phyloP scores from a whole-genome alignment of 1,140 invertebrate genomes.

The Drosophila insularis region DNA sequence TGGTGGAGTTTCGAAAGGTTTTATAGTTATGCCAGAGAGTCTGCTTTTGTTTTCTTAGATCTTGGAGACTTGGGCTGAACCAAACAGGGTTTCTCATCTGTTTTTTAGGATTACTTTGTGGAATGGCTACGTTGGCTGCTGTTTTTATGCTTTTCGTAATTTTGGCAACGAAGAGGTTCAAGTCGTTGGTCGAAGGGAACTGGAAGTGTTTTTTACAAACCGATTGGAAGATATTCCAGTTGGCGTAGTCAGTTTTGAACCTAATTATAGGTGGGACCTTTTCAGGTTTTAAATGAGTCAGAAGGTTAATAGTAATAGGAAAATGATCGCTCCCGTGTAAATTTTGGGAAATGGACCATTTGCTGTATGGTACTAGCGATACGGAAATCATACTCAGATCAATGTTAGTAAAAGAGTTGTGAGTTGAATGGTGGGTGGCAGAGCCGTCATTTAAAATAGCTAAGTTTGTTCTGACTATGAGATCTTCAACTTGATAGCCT shows the following conservation, averaged over 20 bases:
- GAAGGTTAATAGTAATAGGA: constrained; percentile 9
- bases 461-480: too few relatives aligned
- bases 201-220: background rate
- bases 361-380: too few relatives aligned
- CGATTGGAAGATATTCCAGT: constrained; percentile 8
- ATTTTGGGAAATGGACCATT: too few relatives aligned
- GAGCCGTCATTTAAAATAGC: too few relatives aligned
- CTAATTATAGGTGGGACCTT: background rate
- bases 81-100: constrained; percentile 3
- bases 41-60: constrained; percentile 6
- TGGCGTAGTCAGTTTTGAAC: constrained; percentile 3
- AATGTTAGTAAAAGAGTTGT: too few relatives aligned
- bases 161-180: constrained; percentile 24
- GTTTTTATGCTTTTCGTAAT: constrained; percentile 26
- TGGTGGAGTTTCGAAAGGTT: background rate
- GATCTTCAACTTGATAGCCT: too few relatives aligned
- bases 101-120: background rate
- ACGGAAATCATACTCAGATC: too few relatives aligned
- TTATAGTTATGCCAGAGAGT: constrained; percentile 2
- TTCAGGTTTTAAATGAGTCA: constrained; percentile 1
- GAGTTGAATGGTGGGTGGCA: too few relatives aligned
- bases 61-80: background rate
- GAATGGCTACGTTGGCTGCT: background rate
- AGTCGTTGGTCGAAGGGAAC: constrained; percentile 14
- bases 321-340: constrained; percentile 19